Base-by-base conservation (phyloP, 2,888 invertebrate genomes). In the Drosophila emarginata region DNA sequence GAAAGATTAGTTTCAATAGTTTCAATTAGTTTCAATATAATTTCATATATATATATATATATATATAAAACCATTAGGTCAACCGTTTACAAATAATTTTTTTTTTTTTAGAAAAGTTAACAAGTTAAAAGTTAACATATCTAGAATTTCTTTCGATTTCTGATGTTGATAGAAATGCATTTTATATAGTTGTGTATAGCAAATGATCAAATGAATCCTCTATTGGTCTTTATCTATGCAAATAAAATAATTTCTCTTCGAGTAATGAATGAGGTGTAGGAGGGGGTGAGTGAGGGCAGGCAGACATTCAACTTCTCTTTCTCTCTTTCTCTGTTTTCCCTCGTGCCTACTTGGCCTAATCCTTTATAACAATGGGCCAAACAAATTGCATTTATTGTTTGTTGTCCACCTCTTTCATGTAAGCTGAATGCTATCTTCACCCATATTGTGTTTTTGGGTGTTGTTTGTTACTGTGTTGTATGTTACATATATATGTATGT, bases 381-480 rank as follows among this genome's bases (percentile, higher is more conserved):
- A 70, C 70, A 72, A 70, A 70, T 70, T 70, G 65, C 72, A 21
- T 60, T 72, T 50, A 59, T 64, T 59, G 54, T 52, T 45, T 72
- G 69, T 72, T 72, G 69, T 32, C 72, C 72, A 70, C 73, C 70
- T 70, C 14, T 70, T 70, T 70, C 72, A 39, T 72, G 73, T 68
- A 45, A 6, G 28, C 37, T 39, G 28, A 57, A 37, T 40, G n/a
- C 39, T 26, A 37, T 36, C 36, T 56, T 32, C 56, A 37, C 32
- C 32, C 53, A 32, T 32, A 32, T 56, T 45, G 45, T 56, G 56
- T 56, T 37, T 26, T 21, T n/a, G 15, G 37, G 21, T 32, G 14
- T 28, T 54, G 28, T 57, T 40, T 69, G 72, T 78, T 69, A 59
- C n/a, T n/a, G 21, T 32, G 14, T 28, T 54, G 28, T 57, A 51